Base-by-base conservation (phyloP, 2,113 vertebrate genomes). In the Zosterops lateralis region DNA sequence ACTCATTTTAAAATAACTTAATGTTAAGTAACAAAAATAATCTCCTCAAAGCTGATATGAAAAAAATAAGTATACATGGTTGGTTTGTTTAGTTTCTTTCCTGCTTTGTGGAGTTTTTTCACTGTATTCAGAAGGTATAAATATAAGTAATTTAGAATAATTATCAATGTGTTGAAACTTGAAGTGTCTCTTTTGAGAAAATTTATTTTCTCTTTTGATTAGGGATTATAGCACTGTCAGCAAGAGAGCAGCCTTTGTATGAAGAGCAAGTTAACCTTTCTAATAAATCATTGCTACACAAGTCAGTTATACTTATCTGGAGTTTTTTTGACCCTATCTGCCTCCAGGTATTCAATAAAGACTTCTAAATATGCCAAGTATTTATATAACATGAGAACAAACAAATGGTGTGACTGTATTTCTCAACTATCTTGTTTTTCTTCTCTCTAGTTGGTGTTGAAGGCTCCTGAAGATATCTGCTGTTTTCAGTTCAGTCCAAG, bases 401-500 rank as follows among this genome's bases (percentile, higher is more conserved):
- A 54, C 45, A 84, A 92, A 68, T 45, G 20, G 44, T 17, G 47
- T 38, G 61, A 84, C 66, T 68, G 10, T 38, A 51, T 61, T 93
- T 92, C 66, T 92, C 71, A 93, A 38, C 25, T 86, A 28, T 40
- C 56, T 67, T 77, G 44, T 85, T 96, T 88, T 93, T 34, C 60
- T 80, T 79, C 64, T 36, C 85, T 96, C 51, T 96, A 99, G 99
- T 91, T 99, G 96, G 97, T 99, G 89, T 95, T 99, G 95, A 98
- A 99, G 90, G 98, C 98, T 94, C 98, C 98, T 61, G 98, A 98
- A 50, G 98, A 99, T 31, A 97, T 99, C 96, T 97, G 95, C 93
- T 97, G 98, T 96, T 99, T 99, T 96, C 92, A 98, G 90, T 99
- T 99, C 97, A 98, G 97, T 96, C 99, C 99, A 7, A 98, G 97